These are phyloP conservation scores for Planiliza haematocheilus DNA, from an alignment of 2,113 vertebrate genomes.

Conservation along the genomic window DNA sequence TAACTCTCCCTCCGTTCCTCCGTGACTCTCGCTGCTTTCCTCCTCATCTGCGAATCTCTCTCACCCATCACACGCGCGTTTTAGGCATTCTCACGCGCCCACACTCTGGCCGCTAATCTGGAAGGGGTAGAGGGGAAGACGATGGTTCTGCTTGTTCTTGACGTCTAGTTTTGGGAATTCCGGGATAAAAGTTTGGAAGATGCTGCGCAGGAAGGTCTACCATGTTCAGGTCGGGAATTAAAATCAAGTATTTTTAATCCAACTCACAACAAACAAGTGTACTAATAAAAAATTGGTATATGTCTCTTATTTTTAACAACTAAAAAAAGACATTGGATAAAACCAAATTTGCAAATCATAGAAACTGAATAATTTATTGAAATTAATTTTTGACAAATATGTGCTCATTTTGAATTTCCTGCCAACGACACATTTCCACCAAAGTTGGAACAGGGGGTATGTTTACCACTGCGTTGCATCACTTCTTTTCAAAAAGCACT, in stretches of 20 bases:
- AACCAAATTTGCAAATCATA: no score
- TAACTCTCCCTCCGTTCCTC: constrained; percentile 47
- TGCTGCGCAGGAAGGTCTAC: constrained; percentile 97
- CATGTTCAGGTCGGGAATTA: constrained; percentile 90
- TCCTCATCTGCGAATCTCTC: constrained; percentile 37
- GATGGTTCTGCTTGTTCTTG: constrained; percentile 8
- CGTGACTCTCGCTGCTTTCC: constrained; percentile 8
- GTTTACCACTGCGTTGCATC: no score
- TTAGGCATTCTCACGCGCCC: constrained; percentile 33
- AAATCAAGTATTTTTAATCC: neutral
- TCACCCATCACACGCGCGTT: constrained; percentile 27
- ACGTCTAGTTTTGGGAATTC: constrained; percentile 30
- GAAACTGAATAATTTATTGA: no score
- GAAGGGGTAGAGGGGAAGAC: constrained; percentile 16
- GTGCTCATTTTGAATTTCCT: no score
- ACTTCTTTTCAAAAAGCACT: no score
- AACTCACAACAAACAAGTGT: neutral
- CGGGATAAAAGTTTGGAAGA: constrained; percentile 67
- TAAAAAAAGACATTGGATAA: no score
- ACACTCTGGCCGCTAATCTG: no score
- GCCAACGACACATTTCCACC: no score
- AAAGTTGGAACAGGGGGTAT: no score
- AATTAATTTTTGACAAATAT: no score
- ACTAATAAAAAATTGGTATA: no score
- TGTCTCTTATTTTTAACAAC: no score